These are phyloP conservation scores for Porphyrio hochstetteri DNA, from an alignment of 2,113 vertebrate species.

Conservation along the genomic window DNA sequence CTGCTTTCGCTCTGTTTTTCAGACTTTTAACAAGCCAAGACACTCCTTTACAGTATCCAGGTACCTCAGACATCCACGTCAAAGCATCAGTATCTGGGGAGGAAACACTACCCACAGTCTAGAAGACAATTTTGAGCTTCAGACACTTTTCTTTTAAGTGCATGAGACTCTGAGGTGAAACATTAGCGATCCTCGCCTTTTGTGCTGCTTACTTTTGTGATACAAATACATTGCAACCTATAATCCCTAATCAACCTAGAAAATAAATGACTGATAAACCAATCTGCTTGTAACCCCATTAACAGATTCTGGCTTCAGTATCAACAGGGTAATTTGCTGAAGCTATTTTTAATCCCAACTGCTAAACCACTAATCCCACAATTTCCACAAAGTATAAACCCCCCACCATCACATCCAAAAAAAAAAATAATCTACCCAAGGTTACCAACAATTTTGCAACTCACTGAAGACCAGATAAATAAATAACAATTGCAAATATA, in stretches of 20 bases:
- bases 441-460: background rate
- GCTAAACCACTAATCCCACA: slow-evolving; percentile 78
- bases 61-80: background rate
- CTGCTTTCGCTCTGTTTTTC: background rate
- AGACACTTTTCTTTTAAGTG: background rate
- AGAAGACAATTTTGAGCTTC: background rate
- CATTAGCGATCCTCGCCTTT: background rate
- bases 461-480: slow-evolving; percentile 27
- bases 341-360: slow-evolving; percentile 72
- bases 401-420: background rate
- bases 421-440: slow-evolving; percentile 36
- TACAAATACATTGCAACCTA: slow-evolving; percentile 12
- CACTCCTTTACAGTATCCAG: background rate
- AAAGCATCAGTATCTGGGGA: background rate
- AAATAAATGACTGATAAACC: slow-evolving; percentile 68
- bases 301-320: slow-evolving; percentile 66
- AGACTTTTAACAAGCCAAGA: background rate
- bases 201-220: background rate
- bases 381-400: slow-evolving; percentile 69
- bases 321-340: slow-evolving; percentile 69
- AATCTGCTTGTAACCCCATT: slow-evolving; percentile 66
- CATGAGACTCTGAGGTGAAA: background rate
- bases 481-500: slow-evolving; percentile 18
- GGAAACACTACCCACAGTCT: background rate
- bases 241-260: slow-evolving; percentile 72